Evolutionary conservation across 1,140 invertebrate species (phyloP).

Genomic region (Drosophila triauraria): DNA sequence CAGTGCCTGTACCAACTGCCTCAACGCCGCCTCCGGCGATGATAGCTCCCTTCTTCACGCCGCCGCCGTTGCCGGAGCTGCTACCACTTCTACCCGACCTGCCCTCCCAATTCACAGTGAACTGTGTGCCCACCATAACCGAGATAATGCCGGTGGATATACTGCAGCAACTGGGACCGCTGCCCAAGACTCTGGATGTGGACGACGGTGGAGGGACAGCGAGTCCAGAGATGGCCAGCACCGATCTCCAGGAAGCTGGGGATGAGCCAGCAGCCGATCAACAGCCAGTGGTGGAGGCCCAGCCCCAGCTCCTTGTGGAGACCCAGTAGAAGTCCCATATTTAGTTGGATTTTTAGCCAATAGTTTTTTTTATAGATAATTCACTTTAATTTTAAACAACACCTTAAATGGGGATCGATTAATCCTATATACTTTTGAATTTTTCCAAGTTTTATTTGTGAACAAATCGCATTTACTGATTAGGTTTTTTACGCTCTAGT

Average conservation of each 20-base stretch:
- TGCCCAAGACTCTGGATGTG: slow-evolving; percentile 68
- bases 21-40: slow-evolving; percentile 14
- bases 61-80: slow-evolving; percentile 59
- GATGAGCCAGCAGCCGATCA: slow-evolving; percentile 5
- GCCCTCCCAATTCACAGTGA: slow-evolving; percentile 51
- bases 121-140: slow-evolving; percentile 53
- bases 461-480: slow-evolving; percentile 65
- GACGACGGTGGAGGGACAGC: slow-evolving; percentile 34
- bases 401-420: slow-evolving; percentile 2
- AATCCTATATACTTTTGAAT: slow-evolving; percentile 16
- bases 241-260: slow-evolving; percentile 35
- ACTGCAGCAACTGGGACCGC: slow-evolving; percentile 62
- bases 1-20: slow-evolving; percentile 6
- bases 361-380: slow-evolving; percentile 52
- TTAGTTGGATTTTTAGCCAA: slow-evolving; percentile 39
- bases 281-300: slow-evolving; percentile 5
- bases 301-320: slow-evolving; percentile 40
- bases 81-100: slow-evolving; percentile 26
- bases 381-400: slow-evolving; percentile 15
- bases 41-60: slow-evolving; percentile 46
- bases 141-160: slow-evolving; percentile 76
- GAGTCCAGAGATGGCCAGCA: slow-evolving; percentile 27
- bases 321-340: slow-evolving; percentile 22
- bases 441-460: slow-evolving; percentile 20
- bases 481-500: slow-evolving; percentile 39